Percentiles rank a stretch among this genome's conserved stretches.
phyloP scores from a whole-genome alignment of 2,113 vertebrate genomes.

The Microcebus lehilahytsara region DNA sequence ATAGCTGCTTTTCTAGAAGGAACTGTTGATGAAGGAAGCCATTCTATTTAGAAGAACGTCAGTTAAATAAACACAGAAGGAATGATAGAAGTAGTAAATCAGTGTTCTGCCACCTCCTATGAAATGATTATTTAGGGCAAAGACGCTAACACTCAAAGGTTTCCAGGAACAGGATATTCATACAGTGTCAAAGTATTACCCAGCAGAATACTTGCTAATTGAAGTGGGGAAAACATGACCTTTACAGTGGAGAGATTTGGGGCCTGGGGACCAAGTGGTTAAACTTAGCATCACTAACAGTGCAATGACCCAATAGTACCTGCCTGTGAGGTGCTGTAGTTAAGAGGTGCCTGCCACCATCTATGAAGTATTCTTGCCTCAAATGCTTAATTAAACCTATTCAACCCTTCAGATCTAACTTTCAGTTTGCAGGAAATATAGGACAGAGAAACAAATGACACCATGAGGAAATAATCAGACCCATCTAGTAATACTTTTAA shows the following conservation, averaged over 20 bases:
- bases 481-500: not conserved
- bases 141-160: not conserved
- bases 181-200: not conserved
- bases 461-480: not conserved
- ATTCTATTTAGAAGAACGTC: not conserved
- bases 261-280: not conserved
- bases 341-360: rapidly evolving
- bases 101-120: not conserved
- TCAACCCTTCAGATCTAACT: not conserved
- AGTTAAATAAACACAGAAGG: not conserved
- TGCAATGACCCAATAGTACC: not conserved
- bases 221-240: not conserved
- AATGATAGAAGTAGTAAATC: not conserved
- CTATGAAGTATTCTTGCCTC: not conserved
- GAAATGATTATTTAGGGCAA: slow-evolving; percentile 25
- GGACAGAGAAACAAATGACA: not conserved
- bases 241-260: not conserved
- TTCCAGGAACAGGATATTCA: not conserved
- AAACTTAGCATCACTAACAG: not conserved
- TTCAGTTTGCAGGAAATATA: not conserved
- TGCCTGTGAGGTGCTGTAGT: not conserved
- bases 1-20: not conserved
- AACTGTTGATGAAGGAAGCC: slow-evolving; percentile 20
- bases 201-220: not conserved
- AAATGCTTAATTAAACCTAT: not conserved